These are phyloP conservation scores for Apeira syringaria DNA, from an alignment of 2,888 invertebrate species.

Conservation along the genomic window DNA sequence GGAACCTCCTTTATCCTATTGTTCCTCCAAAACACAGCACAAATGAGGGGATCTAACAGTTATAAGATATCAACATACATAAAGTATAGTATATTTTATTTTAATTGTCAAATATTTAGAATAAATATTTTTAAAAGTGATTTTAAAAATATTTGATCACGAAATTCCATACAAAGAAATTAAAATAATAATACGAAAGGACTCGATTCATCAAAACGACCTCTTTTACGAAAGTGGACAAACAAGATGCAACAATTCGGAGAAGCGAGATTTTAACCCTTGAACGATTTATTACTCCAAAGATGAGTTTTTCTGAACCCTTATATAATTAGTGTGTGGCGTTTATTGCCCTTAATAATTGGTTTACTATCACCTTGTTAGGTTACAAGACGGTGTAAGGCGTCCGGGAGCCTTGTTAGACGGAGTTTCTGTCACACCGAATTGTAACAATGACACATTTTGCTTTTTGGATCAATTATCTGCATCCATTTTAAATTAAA, in stretches of 20 bases:
- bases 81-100: too few species aligned
- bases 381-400: conserved; percentile 42
- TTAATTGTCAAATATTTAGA: too few species aligned
- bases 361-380: conserved; percentile 57
- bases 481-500: too few species aligned
- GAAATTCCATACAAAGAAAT: too few species aligned
- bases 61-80: too few species aligned
- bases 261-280: conserved; percentile 2
- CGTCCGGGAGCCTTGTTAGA: conserved; percentile 43
- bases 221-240: neutral
- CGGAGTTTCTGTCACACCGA: conserved; percentile 39
- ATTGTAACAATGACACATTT: too few species aligned
- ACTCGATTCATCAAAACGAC: neutral
- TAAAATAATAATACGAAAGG: conserved; percentile 22
- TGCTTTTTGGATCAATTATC: too few species aligned
- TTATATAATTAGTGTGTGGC: conserved; percentile 29
- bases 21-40: too few species aligned
- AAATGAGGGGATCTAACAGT: too few species aligned
- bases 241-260: conserved; percentile 1
- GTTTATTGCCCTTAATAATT: conserved; percentile 57
- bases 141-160: too few species aligned
- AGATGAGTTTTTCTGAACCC: conserved; percentile 14
- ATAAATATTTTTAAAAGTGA: too few species aligned
- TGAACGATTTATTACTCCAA: conserved; percentile 14
- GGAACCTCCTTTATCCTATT: too few species aligned